Conservation (phyloP, 2,797 vertebrate species). For the Galago senegalensis region DNA sequence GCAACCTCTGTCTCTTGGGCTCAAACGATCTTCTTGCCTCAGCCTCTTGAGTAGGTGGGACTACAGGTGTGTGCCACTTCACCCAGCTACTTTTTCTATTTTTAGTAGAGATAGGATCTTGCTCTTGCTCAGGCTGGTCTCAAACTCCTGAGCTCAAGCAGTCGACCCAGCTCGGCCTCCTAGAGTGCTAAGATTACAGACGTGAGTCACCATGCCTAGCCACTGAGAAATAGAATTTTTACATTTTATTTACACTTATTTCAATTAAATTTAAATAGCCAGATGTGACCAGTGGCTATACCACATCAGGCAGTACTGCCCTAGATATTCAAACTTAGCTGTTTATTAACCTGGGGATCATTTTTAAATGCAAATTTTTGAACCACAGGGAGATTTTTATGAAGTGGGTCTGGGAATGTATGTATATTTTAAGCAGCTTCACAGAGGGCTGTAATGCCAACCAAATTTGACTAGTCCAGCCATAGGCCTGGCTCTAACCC, state of each 20-base stretch:
- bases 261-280: conserved; percentile 16
- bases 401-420: not conserved
- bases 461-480: not conserved
- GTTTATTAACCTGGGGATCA: not conserved
- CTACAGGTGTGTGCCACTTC: too few relatives aligned
- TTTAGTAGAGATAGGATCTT: too few relatives aligned
- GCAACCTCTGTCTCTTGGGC: too few relatives aligned
- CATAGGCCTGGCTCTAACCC: not conserved
- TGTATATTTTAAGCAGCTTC: not conserved
- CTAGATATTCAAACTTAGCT: not conserved
- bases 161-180: too few relatives aligned
- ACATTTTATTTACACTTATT: conserved; percentile 35
- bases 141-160: too few relatives aligned
- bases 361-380: not conserved
- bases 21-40: too few relatives aligned
- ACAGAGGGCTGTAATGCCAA: not conserved
- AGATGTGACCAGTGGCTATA: conserved; percentile 16
- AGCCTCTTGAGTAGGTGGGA: too few relatives aligned
- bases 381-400: not conserved
- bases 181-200: too few relatives aligned
- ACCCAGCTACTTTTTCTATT: too few relatives aligned
- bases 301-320: not conserved
- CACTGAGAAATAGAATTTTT: not conserved
- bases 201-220: too few relatives aligned
- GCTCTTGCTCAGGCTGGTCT: too few relatives aligned